Conservation (phyloP, 2,797 vertebrate species). For the Cryptoprocta ferox region DNA sequence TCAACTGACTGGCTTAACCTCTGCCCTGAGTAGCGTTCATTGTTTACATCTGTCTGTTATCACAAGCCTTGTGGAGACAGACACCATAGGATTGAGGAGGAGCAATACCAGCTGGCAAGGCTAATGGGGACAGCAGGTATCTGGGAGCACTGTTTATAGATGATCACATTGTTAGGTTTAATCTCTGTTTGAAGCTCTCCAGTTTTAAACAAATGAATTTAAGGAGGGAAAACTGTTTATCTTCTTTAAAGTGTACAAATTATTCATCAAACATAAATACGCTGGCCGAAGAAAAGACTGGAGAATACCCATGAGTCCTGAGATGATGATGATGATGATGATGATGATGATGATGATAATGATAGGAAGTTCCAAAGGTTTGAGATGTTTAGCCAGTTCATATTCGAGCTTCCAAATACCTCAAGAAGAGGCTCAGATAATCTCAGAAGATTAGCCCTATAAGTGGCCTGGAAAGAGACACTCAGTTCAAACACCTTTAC, state of each 20-base stretch:
- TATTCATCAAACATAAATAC: conserved; percentile 73
- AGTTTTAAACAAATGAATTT: conserved; percentile 11
- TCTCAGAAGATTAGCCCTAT: background rate
- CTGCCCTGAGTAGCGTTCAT: background rate
- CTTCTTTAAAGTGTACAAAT: conserved; percentile 66
- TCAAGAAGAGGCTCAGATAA: conserved; percentile 37
- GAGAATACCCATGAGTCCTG: conserved; percentile 46
- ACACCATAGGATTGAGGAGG: background rate
- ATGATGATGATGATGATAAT: no score
- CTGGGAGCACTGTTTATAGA: background rate
- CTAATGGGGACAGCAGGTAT: background rate
- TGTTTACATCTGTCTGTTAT: conserved; percentile 6
- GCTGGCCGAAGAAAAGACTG: conserved; percentile 67
- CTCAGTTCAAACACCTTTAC: background rate
- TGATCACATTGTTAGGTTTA: background rate
- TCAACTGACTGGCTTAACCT: background rate
- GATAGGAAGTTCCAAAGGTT: background rate
- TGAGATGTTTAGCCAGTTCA: background rate
- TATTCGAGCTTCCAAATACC: background rate
- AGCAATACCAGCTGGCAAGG: background rate
- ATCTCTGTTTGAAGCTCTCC: background rate
- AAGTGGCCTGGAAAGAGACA: background rate
- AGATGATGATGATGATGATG: conserved; percentile 41
- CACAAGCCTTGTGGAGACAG: background rate
- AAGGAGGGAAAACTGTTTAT: conserved; percentile 48